Base-by-base conservation (phyloP, 2,888 invertebrate species). In the Aspidapion aeneum region DNA sequence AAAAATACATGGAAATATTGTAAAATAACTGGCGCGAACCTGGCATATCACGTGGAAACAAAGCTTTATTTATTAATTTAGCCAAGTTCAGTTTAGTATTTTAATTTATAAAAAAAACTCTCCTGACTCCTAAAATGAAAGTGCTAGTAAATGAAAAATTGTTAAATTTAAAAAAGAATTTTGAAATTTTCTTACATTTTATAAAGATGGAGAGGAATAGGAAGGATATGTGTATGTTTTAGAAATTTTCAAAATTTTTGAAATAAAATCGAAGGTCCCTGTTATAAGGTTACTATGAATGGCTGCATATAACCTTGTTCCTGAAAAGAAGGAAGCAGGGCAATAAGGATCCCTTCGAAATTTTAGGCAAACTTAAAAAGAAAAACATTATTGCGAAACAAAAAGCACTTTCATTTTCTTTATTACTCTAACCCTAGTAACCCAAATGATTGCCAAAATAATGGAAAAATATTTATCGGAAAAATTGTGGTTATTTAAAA, bases 231-330 rank as follows among this genome's bases (percentile, higher is more conserved):
- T 48, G 55, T 57, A 54, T 21, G 18, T 18, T 51, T 20, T 64
- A 66, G 64, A 61, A 63, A 68, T 69, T 68, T 66, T 68, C 61
- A 67, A 68, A 68, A 63, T 60, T 57, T 57, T 61, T 35, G 35
- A 35, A 35, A 35, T 7, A 65, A 66, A 63, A 56, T 62, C 57
- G 19, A 62, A 70, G 73, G 79, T 80, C 82, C 78, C 81, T 80
- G 78, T 78, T 69, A 70, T 72, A 79, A 35, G 82, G 81, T 82
- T 84, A 81, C 77, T 80, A 83, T 85, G 85, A 85, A 85, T 86
- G 86, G 86, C 86, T 86, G 86, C 85, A 84, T 84, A 78, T 81
- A 82, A 83, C 81, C 83, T 81, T 74, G 66, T 77, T 78, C 71
- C 63, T 7, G 22, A 60, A 73, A 21, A 18, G 21, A 12, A 60